Conservation (phyloP, 2,113 vertebrate genomes). For the Drymodes brunneopygia region DNA sequence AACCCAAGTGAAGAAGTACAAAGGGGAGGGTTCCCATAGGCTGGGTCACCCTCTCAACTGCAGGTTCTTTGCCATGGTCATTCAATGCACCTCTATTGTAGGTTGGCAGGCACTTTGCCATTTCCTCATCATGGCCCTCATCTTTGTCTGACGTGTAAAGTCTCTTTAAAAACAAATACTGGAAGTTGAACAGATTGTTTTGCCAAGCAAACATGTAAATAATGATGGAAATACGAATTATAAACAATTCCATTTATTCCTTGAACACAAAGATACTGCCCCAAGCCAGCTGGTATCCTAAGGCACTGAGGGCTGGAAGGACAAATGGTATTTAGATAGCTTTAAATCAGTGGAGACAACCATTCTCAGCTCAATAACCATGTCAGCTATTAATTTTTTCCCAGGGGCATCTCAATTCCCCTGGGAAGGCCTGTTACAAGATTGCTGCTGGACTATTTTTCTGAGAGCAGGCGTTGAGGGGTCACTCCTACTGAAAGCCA, state of each 20-base stretch:
- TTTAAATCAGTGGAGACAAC: not conserved
- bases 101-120: not conserved
- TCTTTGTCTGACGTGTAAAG: not conserved
- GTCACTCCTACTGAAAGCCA: not conserved
- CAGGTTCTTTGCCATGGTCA: not conserved
- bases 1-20: not conserved
- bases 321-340: slow-evolving; percentile 6
- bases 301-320: not conserved
- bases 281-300: not conserved
- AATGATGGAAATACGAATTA: slow-evolving; percentile 40
- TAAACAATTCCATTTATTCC: slow-evolving; percentile 46
- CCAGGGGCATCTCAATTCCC: not conserved
- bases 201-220: slow-evolving; percentile 44
- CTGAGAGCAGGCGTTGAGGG: not conserved
- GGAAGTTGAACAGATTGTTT: slow-evolving; percentile 50
- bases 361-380: not conserved
- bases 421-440: not conserved
- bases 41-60: not conserved
- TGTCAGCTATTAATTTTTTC: not conserved
- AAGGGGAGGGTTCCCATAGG: not conserved
- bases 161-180: slow-evolving; percentile 54
- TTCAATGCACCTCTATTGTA: not conserved
- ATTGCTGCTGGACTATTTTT: not conserved
- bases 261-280: slow-evolving; percentile 25
- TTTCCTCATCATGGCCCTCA: not conserved